phyloP scores from a whole-genome alignment of 2,888 invertebrate genomes.

The Anodontia alba region DNA sequence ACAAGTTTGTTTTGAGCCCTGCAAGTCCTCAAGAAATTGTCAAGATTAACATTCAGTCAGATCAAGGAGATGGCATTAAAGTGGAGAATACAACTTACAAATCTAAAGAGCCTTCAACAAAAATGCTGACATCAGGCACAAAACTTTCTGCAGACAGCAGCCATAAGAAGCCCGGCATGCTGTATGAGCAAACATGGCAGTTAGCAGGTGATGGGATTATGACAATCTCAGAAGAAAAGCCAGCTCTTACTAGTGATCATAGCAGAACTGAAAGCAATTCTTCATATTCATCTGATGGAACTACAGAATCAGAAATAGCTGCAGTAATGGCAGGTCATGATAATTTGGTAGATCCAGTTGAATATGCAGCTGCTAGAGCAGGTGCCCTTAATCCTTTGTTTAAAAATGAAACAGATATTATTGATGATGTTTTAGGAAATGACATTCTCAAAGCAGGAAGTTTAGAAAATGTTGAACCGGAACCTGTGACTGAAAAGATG shows the following conservation, averaged over 20 bases:
- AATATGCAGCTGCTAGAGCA: constrained; percentile 13
- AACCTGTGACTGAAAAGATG: constrained; percentile 15
- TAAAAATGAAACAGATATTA: constrained; percentile 29
- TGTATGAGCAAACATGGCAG: constrained; percentile 56
- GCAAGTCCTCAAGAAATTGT: constrained; percentile 43
- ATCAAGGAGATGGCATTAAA: constrained; percentile 44
- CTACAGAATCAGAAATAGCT: constrained; percentile 35
- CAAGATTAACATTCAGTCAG: constrained; percentile 46
- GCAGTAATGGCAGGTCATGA: constrained; percentile 14
- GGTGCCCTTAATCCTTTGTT: constrained; percentile 25
- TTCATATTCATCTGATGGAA: constrained; percentile 38
- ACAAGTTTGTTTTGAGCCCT: not conserved
- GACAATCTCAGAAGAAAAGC: constrained; percentile 43
- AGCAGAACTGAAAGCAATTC: constrained; percentile 39
- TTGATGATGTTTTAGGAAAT: constrained; percentile 27
- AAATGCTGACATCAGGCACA: not conserved
- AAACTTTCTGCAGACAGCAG: not conserved
- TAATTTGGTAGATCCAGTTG: not conserved
- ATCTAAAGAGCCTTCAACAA: not conserved
- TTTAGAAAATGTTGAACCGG: not conserved
- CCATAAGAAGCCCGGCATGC: constrained; percentile 1
- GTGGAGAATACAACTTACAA: constrained; percentile 42
- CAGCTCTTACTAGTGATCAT: constrained; percentile 26
- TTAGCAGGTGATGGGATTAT: constrained; percentile 42
- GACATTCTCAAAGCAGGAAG: not conserved